These are phyloP conservation scores for Cyprinodon variegatus DNA, from an alignment of 2,113 vertebrate genomes.

Conservation along the genomic window DNA sequence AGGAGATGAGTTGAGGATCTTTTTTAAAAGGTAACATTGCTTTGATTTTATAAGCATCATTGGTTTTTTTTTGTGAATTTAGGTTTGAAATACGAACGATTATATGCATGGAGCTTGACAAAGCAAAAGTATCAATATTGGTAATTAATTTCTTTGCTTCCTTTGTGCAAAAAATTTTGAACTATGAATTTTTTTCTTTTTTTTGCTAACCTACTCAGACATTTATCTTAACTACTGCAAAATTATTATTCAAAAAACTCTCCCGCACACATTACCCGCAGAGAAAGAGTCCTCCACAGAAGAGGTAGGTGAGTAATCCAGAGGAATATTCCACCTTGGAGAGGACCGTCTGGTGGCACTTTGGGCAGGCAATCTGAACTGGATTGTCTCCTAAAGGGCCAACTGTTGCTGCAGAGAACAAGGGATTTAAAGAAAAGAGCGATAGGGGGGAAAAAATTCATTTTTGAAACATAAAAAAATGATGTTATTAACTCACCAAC, in stretches of 20 bases:
- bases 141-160: not conserved
- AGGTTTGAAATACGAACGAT: not conserved
- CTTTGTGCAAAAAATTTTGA: not conserved
- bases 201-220: not conserved
- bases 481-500: conserved; percentile 53
- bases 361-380: conserved; percentile 82
- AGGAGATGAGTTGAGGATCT: too few relatives aligned
- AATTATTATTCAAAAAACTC: too few relatives aligned
- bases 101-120: not conserved
- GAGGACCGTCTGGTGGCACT: conserved; percentile 81
- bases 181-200: not conserved
- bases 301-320: conserved; percentile 86
- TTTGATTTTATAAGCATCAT: not conserved
- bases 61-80: too few relatives aligned
- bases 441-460: not conserved
- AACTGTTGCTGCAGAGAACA: conserved; percentile 61
- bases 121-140: not conserved
- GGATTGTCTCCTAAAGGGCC: conserved; percentile 78
- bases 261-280: conserved; percentile 75
- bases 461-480: not conserved
- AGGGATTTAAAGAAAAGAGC: not conserved
- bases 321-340: conserved; percentile 78
- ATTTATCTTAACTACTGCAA: too few relatives aligned
- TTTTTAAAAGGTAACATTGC: not conserved
- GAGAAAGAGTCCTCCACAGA: conserved; percentile 85